These are phyloP conservation scores for Chaetorhynchus papuensis DNA, from an alignment of 2,113 vertebrate species.

Conservation along the genomic window DNA sequence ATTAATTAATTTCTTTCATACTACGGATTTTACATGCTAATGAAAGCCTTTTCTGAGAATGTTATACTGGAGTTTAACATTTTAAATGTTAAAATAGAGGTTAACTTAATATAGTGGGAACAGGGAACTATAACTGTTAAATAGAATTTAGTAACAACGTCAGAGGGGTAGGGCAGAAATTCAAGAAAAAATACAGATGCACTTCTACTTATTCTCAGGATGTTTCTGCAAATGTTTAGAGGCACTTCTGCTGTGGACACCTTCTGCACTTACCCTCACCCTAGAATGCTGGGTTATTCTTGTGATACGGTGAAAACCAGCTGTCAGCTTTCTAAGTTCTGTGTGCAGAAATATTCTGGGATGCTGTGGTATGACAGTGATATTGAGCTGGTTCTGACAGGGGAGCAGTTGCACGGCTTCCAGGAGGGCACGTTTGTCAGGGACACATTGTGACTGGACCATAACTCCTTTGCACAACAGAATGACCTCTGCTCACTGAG, in stretches of 20 bases:
- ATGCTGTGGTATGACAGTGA: fast-evolving
- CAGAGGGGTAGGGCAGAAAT: not conserved
- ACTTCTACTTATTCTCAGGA: not conserved
- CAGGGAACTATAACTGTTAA: not conserved
- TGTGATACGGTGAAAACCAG: not conserved
- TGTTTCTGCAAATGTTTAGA: not conserved
- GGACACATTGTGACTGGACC: not conserved
- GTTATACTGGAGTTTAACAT: not conserved
- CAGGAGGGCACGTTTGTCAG: fast-evolving
- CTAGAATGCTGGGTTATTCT: not conserved
- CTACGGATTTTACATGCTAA: not conserved
- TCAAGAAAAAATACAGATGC: not conserved
- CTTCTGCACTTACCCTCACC: not conserved
- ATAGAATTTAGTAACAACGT: not conserved
- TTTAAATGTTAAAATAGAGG: not conserved
- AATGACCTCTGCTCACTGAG: fast-evolving
- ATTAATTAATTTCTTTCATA: not conserved
- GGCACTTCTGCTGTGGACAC: not conserved
- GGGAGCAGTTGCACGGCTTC: not conserved
- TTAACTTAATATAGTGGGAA: not conserved
- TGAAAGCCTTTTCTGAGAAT: constrained; percentile 2
- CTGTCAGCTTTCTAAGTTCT: not conserved
- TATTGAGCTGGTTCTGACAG: not conserved
- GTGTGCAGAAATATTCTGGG: fast-evolving
- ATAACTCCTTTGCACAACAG: not conserved